A percentile compares a stretch with the other conserved stretches of the same genome.
Evolutionary conservation across 2,888 invertebrate genomes (phyloP).

Genomic region (Eurytoma adleriae): DNA sequence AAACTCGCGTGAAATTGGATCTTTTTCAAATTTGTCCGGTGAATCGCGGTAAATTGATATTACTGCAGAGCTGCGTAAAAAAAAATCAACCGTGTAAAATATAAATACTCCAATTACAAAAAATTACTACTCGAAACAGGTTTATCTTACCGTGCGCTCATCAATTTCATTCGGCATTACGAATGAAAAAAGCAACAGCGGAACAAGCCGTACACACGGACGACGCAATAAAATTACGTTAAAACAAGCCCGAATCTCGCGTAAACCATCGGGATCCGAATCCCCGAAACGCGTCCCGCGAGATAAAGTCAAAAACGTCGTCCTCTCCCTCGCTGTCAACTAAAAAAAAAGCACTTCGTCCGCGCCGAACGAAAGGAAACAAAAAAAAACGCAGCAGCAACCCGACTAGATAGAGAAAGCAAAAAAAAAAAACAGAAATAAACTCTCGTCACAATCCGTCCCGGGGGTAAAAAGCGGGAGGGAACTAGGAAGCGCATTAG

Average conservation of each 20-base stretch:
- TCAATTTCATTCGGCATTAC: no score
- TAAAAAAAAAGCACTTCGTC: background rate
- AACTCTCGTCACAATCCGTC: conserved; percentile 1
- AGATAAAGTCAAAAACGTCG: conserved; percentile 8
- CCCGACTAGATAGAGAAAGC: background rate
- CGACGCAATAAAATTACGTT: conserved; percentile 4
- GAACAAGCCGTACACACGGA: background rate
- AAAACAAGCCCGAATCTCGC: background rate
- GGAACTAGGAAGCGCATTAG: conserved; percentile 1
- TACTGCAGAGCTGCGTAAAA: no score
- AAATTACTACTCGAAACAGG: no score
- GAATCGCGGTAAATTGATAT: no score
- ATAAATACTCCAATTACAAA: no score
- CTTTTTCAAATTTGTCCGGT: no score
- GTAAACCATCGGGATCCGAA: background rate
- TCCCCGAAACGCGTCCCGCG: conserved; percentile 12
- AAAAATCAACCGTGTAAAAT: no score
- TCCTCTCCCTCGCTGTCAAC: background rate
- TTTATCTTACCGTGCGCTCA: no score
- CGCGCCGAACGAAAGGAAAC: background rate
- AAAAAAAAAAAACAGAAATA: no score
- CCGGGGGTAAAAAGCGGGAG: background rate
- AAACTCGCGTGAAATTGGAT: no score
- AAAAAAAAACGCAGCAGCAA: background rate
- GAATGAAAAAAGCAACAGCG: no score